Conservation (phyloP, 2,888 invertebrate genomes). For the Cecidostiba fungosa region DNA sequence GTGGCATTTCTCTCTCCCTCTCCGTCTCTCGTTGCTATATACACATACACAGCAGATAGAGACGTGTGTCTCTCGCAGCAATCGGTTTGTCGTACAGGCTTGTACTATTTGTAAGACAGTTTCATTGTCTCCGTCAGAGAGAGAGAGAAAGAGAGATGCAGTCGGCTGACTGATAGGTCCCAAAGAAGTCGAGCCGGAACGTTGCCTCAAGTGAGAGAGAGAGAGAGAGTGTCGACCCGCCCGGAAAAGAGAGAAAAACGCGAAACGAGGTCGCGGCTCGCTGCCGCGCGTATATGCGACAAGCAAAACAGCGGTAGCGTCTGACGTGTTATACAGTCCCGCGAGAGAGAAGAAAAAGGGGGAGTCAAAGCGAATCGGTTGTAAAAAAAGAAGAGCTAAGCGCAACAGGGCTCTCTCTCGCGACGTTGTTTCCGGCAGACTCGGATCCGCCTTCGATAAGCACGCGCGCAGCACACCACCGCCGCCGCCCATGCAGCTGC, state of each 20-base stretch:
- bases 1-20: conserved; percentile 37
- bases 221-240: not conserved
- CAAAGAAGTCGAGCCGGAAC: conserved; percentile 32
- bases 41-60: conserved; percentile 31
- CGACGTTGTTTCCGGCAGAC: conserved; percentile 56
- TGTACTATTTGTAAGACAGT: conserved; percentile 53
- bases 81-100: conserved; percentile 56
- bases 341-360: conserved; percentile 21
- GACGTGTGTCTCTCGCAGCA: conserved; percentile 16
- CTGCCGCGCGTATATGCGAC: conserved; percentile 23
- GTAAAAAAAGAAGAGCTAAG: not conserved
- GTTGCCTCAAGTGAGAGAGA: not conserved
- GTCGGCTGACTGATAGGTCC: conserved; percentile 53
- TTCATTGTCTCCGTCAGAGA: conserved; percentile 38
- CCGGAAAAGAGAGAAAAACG: conserved; percentile 25
- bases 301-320: conserved; percentile 40
- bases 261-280: conserved; percentile 59
- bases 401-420: conserved; percentile 33
- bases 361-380: conserved; percentile 29
- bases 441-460: conserved; percentile 65
- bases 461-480: conserved; percentile 4
- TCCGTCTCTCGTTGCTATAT: not conserved
- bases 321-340: conserved; percentile 12
- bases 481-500: conserved; percentile 59
- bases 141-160: not conserved